A percentile compares a stretch with the other conserved stretches of the same genome.
These are phyloP conservation scores for Plestiodon gilberti DNA, from an alignment of 2,113 vertebrate species.

Conservation along the genomic window DNA sequence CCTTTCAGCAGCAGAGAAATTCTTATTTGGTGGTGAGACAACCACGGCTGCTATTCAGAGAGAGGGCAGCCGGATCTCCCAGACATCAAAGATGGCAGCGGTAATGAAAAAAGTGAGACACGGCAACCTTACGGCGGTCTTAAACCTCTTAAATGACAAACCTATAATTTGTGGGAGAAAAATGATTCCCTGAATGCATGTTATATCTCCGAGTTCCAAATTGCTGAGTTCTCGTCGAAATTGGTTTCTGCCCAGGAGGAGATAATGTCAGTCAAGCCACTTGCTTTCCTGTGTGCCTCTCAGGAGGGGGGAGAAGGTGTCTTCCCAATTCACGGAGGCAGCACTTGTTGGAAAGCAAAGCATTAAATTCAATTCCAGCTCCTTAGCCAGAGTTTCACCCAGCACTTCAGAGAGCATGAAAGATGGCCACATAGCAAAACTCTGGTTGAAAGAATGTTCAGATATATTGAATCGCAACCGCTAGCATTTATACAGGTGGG, in stretches of 20 bases:
- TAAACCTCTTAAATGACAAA: conserved; percentile 79
- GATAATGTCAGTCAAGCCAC: conserved; percentile 74
- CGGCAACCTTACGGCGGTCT: conserved; percentile 50
- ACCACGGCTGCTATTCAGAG: background rate
- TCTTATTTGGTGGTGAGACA: background rate
- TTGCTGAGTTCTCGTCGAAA: conserved; percentile 77
- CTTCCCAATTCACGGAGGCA: background rate
- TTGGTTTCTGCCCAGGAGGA: conserved; percentile 80
- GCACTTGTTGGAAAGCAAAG: background rate
- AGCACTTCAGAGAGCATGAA: conserved; percentile 6
- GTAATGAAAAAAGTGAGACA: conserved; percentile 52
- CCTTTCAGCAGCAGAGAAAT: background rate
- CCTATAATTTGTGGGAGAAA: conserved; percentile 75
- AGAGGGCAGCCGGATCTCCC: conserved; percentile 53
- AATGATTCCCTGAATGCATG: conserved; percentile 70
- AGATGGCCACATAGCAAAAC: background rate
- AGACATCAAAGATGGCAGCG: conserved; percentile 64
- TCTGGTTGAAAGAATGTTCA: background rate
- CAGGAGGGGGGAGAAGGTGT: background rate
- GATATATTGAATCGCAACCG: background rate
- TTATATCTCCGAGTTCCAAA: conserved; percentile 79
- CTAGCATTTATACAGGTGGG: no score
- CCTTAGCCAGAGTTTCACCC: background rate
- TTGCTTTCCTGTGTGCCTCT: conserved; percentile 37
- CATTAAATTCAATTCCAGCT: conserved; percentile 25